phyloP scores from a whole-genome alignment of 2,113 vertebrate species.

The Gobius niger region DNA sequence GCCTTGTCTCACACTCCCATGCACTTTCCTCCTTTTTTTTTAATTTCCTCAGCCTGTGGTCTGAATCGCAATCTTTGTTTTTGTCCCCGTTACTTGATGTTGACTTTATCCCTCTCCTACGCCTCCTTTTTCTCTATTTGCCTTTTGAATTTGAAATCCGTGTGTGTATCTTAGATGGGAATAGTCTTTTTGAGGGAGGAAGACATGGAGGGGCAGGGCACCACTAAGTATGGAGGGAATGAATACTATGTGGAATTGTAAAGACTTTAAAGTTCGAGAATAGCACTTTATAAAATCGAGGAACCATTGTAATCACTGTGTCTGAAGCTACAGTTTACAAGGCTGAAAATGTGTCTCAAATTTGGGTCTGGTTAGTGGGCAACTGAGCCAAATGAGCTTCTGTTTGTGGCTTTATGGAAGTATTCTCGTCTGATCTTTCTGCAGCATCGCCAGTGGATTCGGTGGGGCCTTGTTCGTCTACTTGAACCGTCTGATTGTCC shows the following conservation, averaged over 20 bases:
- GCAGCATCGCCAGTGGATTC: constrained; percentile 93
- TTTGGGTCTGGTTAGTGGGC: too few relatives aligned
- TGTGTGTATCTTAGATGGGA: neutral
- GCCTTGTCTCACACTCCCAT: constrained; percentile 39
- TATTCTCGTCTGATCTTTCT: constrained; percentile 1
- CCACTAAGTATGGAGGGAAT: too few relatives aligned
- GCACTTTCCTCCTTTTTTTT: constrained; percentile 16
- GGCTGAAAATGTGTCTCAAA: too few relatives aligned
- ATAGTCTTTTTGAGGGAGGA: neutral
- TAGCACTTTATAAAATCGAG: too few relatives aligned
- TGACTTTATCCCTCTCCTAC: constrained; percentile 10
- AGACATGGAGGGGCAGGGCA: too few relatives aligned
- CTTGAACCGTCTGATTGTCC: constrained; percentile 94
- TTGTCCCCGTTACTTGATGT: neutral
- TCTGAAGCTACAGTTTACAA: too few relatives aligned
- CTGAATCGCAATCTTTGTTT: constrained; percentile 2
- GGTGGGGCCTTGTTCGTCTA: constrained; percentile 94
- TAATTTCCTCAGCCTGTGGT: neutral
- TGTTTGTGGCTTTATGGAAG: too few relatives aligned
- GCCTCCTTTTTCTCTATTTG: neutral
- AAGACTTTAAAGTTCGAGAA: too few relatives aligned
- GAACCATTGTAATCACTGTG: too few relatives aligned
- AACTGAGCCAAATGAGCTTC: too few relatives aligned
- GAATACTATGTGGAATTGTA: too few relatives aligned
- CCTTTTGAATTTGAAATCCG: neutral